Base-by-base conservation (phyloP, 1,140 invertebrate genomes). In the Trichonephila clavipes region DNA sequence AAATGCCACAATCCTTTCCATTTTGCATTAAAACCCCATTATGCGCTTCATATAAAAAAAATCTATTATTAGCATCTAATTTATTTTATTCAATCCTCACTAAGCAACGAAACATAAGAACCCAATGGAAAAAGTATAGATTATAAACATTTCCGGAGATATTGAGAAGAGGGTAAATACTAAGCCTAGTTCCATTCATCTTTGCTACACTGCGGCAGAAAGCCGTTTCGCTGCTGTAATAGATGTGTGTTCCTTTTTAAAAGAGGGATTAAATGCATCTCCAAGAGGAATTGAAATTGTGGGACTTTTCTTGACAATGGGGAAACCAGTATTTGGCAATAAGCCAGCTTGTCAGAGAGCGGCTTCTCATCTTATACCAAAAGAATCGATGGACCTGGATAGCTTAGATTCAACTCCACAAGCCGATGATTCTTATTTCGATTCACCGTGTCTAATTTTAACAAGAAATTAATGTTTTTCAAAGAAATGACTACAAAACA, bases 211-310 rank as follows among this genome's bases (percentile, higher is more conserved):
- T 83, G 81, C 21, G n/a, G 81, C 66, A 69, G 40, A 83, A 83
- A 58, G 81, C 40, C 51, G 34, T 83, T 83, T 40, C 44, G 51
- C 34, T 24, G n/a, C 51, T 64, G 61, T 91, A 92, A 92, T 85
- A 85, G 61, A 92, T 85, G 40, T 85, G 24, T 82, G 66, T 82
- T n/a, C 72, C 51, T 92, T 92, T 89, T 72, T 72, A 72, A 89
- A 85, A 92, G 90, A 85, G 85, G 90, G 90, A 92, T 92, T 92
- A 85, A 90, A 92, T 92, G 61, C 81, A 90, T 28, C 72, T 59
- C 66, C 34, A 51, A 66, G 61, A 66, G 77, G 81, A 85, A 85
- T 64, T 92, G 90, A 92, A 92, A 64, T 92, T 92, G 77, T 83
- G 77, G 90, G 77, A 77, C 24, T 69, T 62, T 92, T 64, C 81